phyloP scores from a whole-genome alignment of 1,140 invertebrate genomes.

The Euschistus heros region DNA sequence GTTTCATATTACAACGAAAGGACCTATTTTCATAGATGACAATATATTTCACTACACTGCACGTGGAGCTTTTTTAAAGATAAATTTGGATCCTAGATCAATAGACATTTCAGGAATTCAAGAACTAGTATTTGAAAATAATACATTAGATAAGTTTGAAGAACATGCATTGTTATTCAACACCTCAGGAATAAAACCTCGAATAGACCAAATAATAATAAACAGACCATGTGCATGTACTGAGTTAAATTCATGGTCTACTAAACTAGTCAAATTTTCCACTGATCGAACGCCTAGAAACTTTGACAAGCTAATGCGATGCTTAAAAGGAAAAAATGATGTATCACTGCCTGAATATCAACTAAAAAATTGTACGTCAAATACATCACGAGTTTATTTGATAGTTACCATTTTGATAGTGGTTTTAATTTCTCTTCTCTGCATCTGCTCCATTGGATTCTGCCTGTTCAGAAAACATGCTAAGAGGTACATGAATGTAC shows the following conservation, averaged over 20 bases:
- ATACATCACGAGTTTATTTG: slow-evolving; percentile 25
- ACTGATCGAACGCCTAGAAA: slow-evolving; percentile 28
- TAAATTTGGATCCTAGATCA: slow-evolving; percentile 38
- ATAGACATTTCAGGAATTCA: slow-evolving; percentile 32
- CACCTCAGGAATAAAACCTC: slow-evolving; percentile 39
- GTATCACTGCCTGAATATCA: slow-evolving; percentile 12
- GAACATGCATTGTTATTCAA: slow-evolving; percentile 49
- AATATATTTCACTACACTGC: slow-evolving; percentile 47
- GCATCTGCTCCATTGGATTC: slow-evolving; percentile 27
- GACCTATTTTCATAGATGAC: slow-evolving; percentile 51
- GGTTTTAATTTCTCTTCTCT: slow-evolving; percentile 21
- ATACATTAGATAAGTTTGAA: slow-evolving; percentile 44
- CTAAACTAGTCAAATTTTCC: slow-evolving; percentile 38
- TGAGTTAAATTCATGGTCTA: slow-evolving; percentile 37
- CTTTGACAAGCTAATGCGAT: slow-evolving; percentile 28
- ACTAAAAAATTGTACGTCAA: slow-evolving; percentile 24
- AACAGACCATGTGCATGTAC: slow-evolving; percentile 48
- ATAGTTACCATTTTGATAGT: slow-evolving; percentile 27
- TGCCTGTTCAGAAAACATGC: slow-evolving; percentile 27
- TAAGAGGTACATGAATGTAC: slow-evolving; percentile 40
- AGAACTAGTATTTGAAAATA: slow-evolving; percentile 52
- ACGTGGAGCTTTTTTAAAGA: slow-evolving; percentile 48
- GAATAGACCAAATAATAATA: slow-evolving; percentile 47
- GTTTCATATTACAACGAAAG: slow-evolving; percentile 48
- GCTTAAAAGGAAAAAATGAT: slow-evolving; percentile 23